These are phyloP conservation scores for Lacerta bilineata DNA, from an alignment of 2,797 vertebrate species.

Conservation along the genomic window DNA sequence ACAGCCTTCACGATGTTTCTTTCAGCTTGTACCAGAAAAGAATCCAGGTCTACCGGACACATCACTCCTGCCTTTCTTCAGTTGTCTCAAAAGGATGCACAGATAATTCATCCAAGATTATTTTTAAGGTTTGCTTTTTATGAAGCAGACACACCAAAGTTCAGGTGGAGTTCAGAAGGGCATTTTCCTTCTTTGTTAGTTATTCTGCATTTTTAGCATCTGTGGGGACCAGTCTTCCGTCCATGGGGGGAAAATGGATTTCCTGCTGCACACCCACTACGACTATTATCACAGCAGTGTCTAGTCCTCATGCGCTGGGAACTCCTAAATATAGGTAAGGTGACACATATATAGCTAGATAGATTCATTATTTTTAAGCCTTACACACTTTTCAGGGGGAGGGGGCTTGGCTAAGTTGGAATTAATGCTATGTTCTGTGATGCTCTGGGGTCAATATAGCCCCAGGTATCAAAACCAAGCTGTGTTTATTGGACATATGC, in stretches of 20 bases:
- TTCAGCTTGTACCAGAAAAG: neutral
- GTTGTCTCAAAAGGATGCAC: constrained; percentile 19
- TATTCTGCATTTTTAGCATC: constrained; percentile 72
- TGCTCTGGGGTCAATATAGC: constrained; percentile 29
- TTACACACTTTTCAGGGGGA: constrained; percentile 43
- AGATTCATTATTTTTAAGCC: constrained; percentile 46
- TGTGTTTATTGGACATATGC: constrained; percentile 38
- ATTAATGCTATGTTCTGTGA: neutral
- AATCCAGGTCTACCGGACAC: neutral
- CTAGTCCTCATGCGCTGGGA: neutral
- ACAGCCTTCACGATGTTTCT: neutral
- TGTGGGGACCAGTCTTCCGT: constrained; percentile 69
- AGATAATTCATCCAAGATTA: constrained; percentile 31
- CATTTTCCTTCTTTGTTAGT: constrained; percentile 69
- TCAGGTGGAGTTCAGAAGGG: constrained; percentile 65
- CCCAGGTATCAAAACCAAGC: constrained; percentile 40
- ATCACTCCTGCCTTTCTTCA: constrained; percentile 6
- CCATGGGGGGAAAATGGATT: constrained; percentile 55
- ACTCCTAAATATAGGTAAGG: constrained; percentile 44
- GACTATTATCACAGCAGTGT: constrained; percentile 54
- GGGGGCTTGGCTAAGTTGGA: constrained; percentile 44
- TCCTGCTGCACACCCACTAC: constrained; percentile 73
- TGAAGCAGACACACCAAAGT: constrained; percentile 56
- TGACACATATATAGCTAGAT: constrained; percentile 47
- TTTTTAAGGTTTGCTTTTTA: constrained; percentile 57